Base-by-base conservation (phyloP, 30 jellyfish, hydroid and myxozoan species). In the Euphysa ruthae region DNA sequence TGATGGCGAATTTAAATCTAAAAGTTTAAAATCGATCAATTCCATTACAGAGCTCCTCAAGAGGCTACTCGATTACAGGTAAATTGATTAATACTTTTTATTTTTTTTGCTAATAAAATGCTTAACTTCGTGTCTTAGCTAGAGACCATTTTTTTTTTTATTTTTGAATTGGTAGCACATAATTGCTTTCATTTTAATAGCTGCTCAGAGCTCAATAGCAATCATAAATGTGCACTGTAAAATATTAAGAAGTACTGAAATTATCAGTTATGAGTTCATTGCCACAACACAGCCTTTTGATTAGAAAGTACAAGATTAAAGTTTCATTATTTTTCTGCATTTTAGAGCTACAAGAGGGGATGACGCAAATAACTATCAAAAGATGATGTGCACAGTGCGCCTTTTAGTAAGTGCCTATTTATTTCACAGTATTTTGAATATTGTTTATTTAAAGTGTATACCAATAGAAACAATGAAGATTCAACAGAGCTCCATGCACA, bases 1-100 rank as follows among this genome's bases (percentile, higher is more conserved):
- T 0, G 94, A 87, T 56, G 93, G 94, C 26, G 54, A 71, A 0
- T 63, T 87, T 5, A 89, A 80, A 56, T 85, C 81, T 1, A 69
- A 74, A 26, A 94, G 94, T 5, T 28, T 44, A 12, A 61, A 27
- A 28, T 79, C 94, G 34, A 75, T 87, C 18, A 70, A 46, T 8
- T 79, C 97, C 56, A 80, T 87, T 49, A 79, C 84, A 32, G 95
- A 87, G 55, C 93, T 87, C 20, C 68, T 87, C 50, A 80, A 75
- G 64, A 49, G 97, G 33, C 75, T 87, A 24, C 94, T 87, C 32
- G 97, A 87, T 38, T 87, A 87, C 83, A 71, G 97, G 97, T 87
- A 32, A 32, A 13, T 1, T 23, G n/a, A n/a, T n/a, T n/a, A n/a
- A n/a, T n/a, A n/a, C n/a, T n/a, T n/a, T n/a, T n/a, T n/a, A n/a